A percentile compares a stretch with the other conserved stretches of the same genome.
These are phyloP conservation scores for Anoura caudifer DNA, from an alignment of 2,113 vertebrate genomes.

Conservation along the genomic window DNA sequence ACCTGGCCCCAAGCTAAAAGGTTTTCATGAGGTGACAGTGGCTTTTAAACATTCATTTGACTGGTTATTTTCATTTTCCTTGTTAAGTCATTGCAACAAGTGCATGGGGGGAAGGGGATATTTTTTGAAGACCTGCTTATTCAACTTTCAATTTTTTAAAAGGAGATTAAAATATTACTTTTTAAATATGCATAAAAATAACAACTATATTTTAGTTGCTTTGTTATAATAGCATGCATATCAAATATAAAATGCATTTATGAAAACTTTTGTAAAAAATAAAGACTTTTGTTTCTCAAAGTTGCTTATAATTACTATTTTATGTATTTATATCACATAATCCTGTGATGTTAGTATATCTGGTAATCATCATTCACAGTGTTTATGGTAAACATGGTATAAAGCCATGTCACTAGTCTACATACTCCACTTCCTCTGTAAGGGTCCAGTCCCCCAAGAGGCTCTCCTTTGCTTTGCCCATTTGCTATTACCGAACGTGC, in stretches of 20 bases:
- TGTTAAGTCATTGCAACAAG: constrained; percentile 42
- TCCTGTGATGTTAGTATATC: constrained; percentile 29
- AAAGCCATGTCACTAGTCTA: neutral
- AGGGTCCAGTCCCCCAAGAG: neutral
- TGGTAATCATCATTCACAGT: neutral
- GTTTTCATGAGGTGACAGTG: constrained; percentile 69
- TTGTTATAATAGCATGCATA: constrained; percentile 77
- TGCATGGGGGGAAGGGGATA: constrained; percentile 49
- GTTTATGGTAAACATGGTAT: neutral
- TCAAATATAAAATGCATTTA: constrained; percentile 69
- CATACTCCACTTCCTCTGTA: neutral
- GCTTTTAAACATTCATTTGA: constrained; percentile 70
- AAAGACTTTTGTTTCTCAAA: constrained; percentile 75
- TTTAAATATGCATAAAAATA: constrained; percentile 68
- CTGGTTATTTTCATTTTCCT: constrained; percentile 66
- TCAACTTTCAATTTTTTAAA: constrained; percentile 76
- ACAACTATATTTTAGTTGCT: constrained; percentile 72
- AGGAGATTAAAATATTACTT: constrained; percentile 73
- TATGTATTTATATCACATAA: constrained; percentile 34
- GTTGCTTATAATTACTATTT: constrained; percentile 68
- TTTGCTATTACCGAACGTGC: neutral
- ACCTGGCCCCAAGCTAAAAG: constrained; percentile 61
- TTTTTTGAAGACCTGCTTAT: constrained; percentile 73
- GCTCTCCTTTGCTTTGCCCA: neutral
- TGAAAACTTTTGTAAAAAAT: constrained; percentile 80